Base-by-base conservation (phyloP, 2,888 invertebrate species). In the Andrena camellia region DNA sequence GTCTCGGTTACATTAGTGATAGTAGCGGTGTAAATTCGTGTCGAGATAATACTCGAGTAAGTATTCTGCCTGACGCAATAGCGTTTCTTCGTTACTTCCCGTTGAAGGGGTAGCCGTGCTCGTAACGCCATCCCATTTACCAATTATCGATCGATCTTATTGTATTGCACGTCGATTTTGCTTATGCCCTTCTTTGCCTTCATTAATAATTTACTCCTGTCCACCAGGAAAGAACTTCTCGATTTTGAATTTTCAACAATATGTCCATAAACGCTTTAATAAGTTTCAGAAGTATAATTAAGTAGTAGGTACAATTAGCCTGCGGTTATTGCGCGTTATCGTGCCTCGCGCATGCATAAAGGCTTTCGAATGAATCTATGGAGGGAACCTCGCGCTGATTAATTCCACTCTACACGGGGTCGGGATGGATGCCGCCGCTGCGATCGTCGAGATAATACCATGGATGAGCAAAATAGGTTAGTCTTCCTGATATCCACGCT, bases 1-100 rank as follows among this genome's bases (percentile, higher is more conserved):
- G 31, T 48, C 8, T 71, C 17, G 50, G 20, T 63, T 52, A 29
- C 75, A 72, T 82, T 82, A 83, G 50, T 29, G 64, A 60, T 62
- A 62, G 52, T 13, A 20, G 35, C 20, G 7, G 33, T n/a, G 70
- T 48, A 54, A 70, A 80, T 84, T 81, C 50, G 57, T 66, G 8
- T 2, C 50, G 54, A 72, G 74, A 72, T 72, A 84, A 69, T 26
- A 10, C 13, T 67, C 33, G 17, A 13, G 31, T 66, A 29, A 13
- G 31, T 66, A 29, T 42, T 62, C 63, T 50, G 26, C 26, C 29
- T 29, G 35, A 29, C 10, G 29, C 42, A 20, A 42, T 13, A 54
- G 5, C 26, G 29, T 42, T 66, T 13, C 42, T 5, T 35, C 62
- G 29, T 48, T 60, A 35, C 26, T 33, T 48, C 50, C 20, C 29